Conservation (phyloP, 2,888 invertebrate genomes). For the Chymomyza procnemis region DNA sequence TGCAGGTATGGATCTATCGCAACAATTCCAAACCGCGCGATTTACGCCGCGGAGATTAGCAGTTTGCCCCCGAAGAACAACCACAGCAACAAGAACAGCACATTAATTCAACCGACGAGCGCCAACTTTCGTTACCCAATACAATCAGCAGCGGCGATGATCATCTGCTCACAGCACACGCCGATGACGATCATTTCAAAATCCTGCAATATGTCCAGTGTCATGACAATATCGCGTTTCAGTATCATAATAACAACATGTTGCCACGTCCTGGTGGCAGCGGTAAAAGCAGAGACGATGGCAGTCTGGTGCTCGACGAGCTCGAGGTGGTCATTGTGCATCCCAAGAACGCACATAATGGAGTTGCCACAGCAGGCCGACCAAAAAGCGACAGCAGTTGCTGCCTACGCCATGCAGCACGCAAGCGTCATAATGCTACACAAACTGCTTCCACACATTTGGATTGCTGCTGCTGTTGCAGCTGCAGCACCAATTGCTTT, state of each 20-base stretch:
- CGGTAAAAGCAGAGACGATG: constrained; percentile 47
- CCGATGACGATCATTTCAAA: constrained; percentile 70
- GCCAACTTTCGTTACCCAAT: constrained; percentile 68
- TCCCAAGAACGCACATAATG: constrained; percentile 27
- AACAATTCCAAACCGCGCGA: constrained; percentile 80
- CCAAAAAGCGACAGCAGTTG: constrained; percentile 12
- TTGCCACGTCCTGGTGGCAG: constrained; percentile 56
- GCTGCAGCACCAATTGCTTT: constrained; percentile 43
- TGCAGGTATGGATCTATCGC: constrained; percentile 84
- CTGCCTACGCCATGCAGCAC: constrained; percentile 45
- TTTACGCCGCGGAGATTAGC: constrained; percentile 83
- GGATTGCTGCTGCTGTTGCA: constrained; percentile 36
- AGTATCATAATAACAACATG: constrained; percentile 70
- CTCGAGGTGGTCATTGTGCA: constrained; percentile 68
- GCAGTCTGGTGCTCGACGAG: constrained; percentile 48
- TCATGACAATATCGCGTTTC: constrained; percentile 77
- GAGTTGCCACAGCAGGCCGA: constrained; percentile 9
- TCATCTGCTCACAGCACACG: constrained; percentile 74
- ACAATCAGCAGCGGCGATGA: constrained; percentile 75
- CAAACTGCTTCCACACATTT: constrained; percentile 62
- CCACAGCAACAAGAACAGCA: constrained; percentile 68
- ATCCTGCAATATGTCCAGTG: constrained; percentile 58
- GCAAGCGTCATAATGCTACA: constrained; percentile 75
- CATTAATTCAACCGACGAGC: constrained; percentile 68
- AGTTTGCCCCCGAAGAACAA: constrained; percentile 80